phyloP scores from a whole-genome alignment of 2,888 invertebrate genomes.

The Cataglyphis altisquamis region DNA sequence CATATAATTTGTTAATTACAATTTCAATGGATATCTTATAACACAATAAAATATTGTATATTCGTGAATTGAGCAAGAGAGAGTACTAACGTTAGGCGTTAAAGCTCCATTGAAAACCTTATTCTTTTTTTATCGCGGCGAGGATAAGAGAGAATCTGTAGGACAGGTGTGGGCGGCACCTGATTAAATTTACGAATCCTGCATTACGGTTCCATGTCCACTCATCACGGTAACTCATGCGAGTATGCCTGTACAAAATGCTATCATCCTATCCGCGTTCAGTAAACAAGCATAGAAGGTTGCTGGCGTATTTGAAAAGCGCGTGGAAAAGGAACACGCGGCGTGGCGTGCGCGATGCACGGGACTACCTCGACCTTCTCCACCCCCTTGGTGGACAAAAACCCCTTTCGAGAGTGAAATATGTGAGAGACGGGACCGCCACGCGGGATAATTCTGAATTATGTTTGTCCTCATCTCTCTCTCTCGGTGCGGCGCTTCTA shows the following conservation, averaged over 20 bases:
- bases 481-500: slow-evolving; percentile 65
- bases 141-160: slow-evolving; percentile 28
- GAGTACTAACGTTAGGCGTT: background rate
- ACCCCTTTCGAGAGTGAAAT: slow-evolving; percentile 82
- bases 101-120: slow-evolving; percentile 5
- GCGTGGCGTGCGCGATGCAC: slow-evolving; percentile 51
- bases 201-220: slow-evolving; percentile 55
- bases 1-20: background rate
- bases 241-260: background rate
- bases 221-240: slow-evolving; percentile 39
- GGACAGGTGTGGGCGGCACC: slow-evolving; percentile 80
- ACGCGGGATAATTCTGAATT: slow-evolving; percentile 85
- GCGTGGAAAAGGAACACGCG: slow-evolving; percentile 64
- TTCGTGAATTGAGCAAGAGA: background rate
- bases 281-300: slow-evolving; percentile 20
- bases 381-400: slow-evolving; percentile 72
- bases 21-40: background rate
- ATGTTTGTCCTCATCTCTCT: slow-evolving; percentile 83
- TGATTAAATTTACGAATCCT: slow-evolving; percentile 77
- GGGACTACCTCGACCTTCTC: slow-evolving; percentile 65
- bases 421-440: slow-evolving; percentile 81
- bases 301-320: slow-evolving; percentile 39
- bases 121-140: slow-evolving; percentile 46
- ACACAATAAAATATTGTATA: background rate
- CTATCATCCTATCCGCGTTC: slow-evolving; percentile 6